Evolutionary conservation across 1,140 invertebrate species (phyloP).

Genomic region (Acromyrmex charruanus): DNA sequence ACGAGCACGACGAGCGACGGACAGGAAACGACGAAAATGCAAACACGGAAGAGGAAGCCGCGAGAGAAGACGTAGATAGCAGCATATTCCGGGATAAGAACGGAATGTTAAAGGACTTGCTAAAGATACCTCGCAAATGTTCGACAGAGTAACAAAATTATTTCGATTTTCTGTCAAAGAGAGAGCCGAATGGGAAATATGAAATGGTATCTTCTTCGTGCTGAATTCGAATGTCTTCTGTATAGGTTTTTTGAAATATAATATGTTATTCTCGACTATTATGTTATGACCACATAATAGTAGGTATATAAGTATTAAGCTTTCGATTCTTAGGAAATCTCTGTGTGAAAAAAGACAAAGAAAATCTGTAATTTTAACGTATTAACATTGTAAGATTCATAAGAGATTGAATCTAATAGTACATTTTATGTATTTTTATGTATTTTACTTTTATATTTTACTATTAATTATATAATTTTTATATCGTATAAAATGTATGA

Average conservation of each 20-base stretch:
- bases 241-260: neutral
- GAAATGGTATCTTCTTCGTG: neutral
- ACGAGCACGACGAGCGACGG: constrained; percentile 47
- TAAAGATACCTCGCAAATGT: neutral
- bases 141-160: neutral
- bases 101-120: constrained; percentile 31
- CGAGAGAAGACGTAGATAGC: constrained; percentile 7
- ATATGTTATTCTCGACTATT: neutral
- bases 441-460: too few relatives aligned
- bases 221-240: neutral
- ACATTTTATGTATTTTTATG: too few relatives aligned
- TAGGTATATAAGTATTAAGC: neutral
- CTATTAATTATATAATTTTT: too few relatives aligned
- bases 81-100: constrained; percentile 40
- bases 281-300: too few relatives aligned
- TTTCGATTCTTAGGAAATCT: neutral
- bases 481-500: too few relatives aligned
- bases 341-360: neutral
- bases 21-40: constrained; percentile 20
- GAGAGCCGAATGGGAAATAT: neutral
- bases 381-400: too few relatives aligned
- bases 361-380: too few relatives aligned
- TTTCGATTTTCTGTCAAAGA: constrained; percentile 2
- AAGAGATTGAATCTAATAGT: too few relatives aligned
- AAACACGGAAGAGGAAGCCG: constrained; percentile 18